Base-by-base conservation (phyloP, 1,140 invertebrate genomes). In the Eurosta solidaginis region DNA sequence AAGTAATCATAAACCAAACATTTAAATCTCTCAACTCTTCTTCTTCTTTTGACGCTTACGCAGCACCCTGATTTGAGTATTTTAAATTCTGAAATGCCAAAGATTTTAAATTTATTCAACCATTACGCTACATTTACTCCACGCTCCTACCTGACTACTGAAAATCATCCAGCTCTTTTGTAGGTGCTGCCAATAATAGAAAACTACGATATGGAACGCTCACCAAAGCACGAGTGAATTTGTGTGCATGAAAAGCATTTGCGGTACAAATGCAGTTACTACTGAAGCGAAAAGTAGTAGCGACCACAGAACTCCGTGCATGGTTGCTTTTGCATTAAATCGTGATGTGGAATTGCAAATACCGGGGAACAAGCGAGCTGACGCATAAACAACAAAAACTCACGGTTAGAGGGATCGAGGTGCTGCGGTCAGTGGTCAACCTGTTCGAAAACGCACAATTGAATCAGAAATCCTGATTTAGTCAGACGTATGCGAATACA, bases 291-390 rank as follows among this genome's bases (percentile, higher is more conserved):
- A 40, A 68, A 68, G 33, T 33, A 42, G 59, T 20, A 20, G 59
- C 33, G 59, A 68, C 59, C 59, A 68, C 33, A 68, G 59, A 17
- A 68, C 33, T 68, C 59, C 59, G 59, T 68, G 59, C 59, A 68
- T 68, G 59, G 59, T 68, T 68, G 59, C 59, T 22, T 17, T n/a
- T 42, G 59, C 59, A 68, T 68, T 40, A 17, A 40, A 68, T 22
- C 59, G 59, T 36, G 36, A 68, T 68, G 59, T 29, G 33, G 33
- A 68, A 40, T 68, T 68, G 20, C 49, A 52, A 52, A 7, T 5
- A 52, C 22, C 50, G 20, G 10, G 14, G 27, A 27, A 54, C 27
- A n/a, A n/a, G 33, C 6, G 33, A 40, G 59, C n/a, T 2, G 29
- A 6, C n/a, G n/a, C n/a, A n/a, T n/a, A n/a, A n/a, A n/a, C n/a